Base-by-base conservation (phyloP, 2,888 invertebrate genomes). In the Brachypalpus laphriformis region DNA sequence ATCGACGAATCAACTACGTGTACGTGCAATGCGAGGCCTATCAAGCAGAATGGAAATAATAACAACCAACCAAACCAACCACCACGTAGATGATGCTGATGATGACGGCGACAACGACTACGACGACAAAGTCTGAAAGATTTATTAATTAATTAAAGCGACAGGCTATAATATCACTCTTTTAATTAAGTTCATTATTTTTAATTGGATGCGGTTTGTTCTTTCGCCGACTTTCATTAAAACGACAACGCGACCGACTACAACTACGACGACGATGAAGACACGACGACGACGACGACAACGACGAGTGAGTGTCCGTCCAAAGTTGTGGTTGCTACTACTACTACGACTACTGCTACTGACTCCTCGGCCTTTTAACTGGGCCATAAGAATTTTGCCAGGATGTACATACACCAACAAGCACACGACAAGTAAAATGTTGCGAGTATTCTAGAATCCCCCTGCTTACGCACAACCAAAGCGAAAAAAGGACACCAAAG, bases 141-240 rank as follows among this genome's bases (percentile, higher is more conserved):
- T 88, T 88, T 88, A 88, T 88, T 87, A 88, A 88, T 88, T 88
- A 88, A 88, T 88, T 88, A 88, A 88, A 88, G 87, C 87, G 88
- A 88, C 88, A 88, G 87, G 86, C 88, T 87, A 87, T 88, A 88
- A 88, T 88, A 88, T 87, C 87, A 87, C 87, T 88, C 87, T 87
- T 88, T 88, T 88, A 88, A 88, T 88, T 88, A 88, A 88, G 82
- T 88, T 88, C 88, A 88, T 88, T 88, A 88, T 88, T 88, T 88
- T 88, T 88, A 88, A 88, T 88, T 88, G 88, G 88, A 88, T 88
- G 88, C 88, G 88, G 88, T 88, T 88, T 88, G 87, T 87, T 88
- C 88, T 87, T 88, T 88, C 87, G 87, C 87, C 86, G 85, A 87
- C 87, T 87, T 87, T 87, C 86, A 87, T 83, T 85, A 86, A 86